Evolutionary conservation across 2,113 vertebrate genomes (phyloP).

Genomic region (Apeltes quadracus): DNA sequence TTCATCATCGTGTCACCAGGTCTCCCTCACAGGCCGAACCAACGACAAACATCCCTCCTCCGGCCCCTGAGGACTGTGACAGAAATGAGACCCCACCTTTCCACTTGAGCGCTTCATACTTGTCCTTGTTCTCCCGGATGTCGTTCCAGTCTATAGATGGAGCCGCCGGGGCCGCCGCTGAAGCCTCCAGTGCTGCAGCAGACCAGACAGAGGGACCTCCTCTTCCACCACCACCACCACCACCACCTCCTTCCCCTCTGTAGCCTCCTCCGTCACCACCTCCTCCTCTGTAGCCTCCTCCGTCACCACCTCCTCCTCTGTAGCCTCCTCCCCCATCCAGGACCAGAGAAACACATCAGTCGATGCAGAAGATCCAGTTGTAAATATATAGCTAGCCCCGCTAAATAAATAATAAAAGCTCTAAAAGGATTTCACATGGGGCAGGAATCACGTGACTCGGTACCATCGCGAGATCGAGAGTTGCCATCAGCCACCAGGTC

Average conservation of each 20-base stretch:
- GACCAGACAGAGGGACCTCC: conserved; percentile 65
- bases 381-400: neutral
- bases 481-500: conserved; percentile 70
- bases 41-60: no score
- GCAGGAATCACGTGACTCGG: neutral
- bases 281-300: neutral
- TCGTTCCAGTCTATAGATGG: conserved; percentile 85
- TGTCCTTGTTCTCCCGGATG: conserved; percentile 85
- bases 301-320: neutral
- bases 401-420: neutral
- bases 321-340: neutral
- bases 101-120: conserved; percentile 91
- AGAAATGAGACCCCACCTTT: conserved; percentile 79
- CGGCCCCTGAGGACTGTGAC: neutral
- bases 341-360: conserved; percentile 29
- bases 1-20: neutral
- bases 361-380: neutral
- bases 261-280: neutral
- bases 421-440: neutral
- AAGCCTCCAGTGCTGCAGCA: conserved; percentile 29
- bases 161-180: neutral
- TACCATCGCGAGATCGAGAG: conserved; percentile 35
- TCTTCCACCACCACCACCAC: neutral
- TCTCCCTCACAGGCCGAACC: no score
- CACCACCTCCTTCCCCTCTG: neutral